A percentile compares a stretch with the other conserved stretches of the same genome.
phyloP scores from a whole-genome alignment of 2,113 vertebrate genomes.

The Bos taurus region ARS-UCD2.0 NC_037331.1:23667001-23667500 shows the following conservation, averaged over 20 bases:
- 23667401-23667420: background rate
- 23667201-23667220: background rate
- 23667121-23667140: slow-evolving; percentile 1
- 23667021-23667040: background rate
- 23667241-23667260: background rate
- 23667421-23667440: background rate
- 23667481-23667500: background rate
- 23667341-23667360: background rate
- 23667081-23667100: slow-evolving; percentile 8
- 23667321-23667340: background rate
- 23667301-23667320: background rate
- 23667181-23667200: no score
- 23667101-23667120: background rate
- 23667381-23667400: background rate
- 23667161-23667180: background rate
- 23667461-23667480: background rate
- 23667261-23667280: background rate
- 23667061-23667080: background rate
- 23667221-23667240: background rate
- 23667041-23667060: background rate
- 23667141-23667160: background rate
- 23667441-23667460: background rate
- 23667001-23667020: background rate
- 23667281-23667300: background rate
- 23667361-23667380: background rate